Conservation (phyloP, 2,888 invertebrate genomes). For the Pyrochroa serraticornis region DNA sequence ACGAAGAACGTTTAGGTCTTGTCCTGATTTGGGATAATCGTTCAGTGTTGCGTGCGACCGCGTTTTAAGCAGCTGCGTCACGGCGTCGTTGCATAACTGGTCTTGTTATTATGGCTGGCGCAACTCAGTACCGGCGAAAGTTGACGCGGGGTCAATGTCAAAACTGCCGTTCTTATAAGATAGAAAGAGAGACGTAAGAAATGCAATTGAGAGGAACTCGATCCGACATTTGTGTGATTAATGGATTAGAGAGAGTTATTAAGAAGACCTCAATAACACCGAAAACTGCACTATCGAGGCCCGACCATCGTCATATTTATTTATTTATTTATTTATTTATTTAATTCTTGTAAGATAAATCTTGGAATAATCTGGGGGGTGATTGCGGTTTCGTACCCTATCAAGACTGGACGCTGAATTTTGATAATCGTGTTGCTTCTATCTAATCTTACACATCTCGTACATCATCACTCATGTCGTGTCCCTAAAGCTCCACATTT, state of each 20-base stretch:
- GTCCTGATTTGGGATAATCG: not conserved
- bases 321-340: too few relatives aligned
- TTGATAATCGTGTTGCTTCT: not conserved
- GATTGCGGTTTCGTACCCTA: too few relatives aligned
- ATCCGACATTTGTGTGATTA: conserved; percentile 15
- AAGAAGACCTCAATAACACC: not conserved
- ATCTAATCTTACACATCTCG: conserved; percentile 3
- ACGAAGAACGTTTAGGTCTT: not conserved
- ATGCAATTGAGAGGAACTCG: conserved; percentile 15
- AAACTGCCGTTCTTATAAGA: conserved; percentile 22
- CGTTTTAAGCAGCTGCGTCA: conserved; percentile 20
- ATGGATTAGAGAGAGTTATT: conserved; percentile 17
- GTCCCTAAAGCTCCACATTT: conserved; percentile 5
- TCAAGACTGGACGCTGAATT: too few relatives aligned
- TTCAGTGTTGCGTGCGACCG: conserved; percentile 18
- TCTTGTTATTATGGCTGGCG: conserved; percentile 27
- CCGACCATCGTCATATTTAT: too few relatives aligned
- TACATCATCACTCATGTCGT: conserved; percentile 7
- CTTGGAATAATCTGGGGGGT: too few relatives aligned
- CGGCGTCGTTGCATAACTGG: conserved; percentile 25
- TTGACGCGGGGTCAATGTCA: conserved; percentile 39
- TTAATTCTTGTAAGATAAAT: too few relatives aligned
- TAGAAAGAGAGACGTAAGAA: not conserved
- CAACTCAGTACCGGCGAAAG: conserved; percentile 33
- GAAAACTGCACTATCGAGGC: too few relatives aligned